Conservation (phyloP, 2,797 vertebrate species). For the Gymnothorax reevesii region DNA sequence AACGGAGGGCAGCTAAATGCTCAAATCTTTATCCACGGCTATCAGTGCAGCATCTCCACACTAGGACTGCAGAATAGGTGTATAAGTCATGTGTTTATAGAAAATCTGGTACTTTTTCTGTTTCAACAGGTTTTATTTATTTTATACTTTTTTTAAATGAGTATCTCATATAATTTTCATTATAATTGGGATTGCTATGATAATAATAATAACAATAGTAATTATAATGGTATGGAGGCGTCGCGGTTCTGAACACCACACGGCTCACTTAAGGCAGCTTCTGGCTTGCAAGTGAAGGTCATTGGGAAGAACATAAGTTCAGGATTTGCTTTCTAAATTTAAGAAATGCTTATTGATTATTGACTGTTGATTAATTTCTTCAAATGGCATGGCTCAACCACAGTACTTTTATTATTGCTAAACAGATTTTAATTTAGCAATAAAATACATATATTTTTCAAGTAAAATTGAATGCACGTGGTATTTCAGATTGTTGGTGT, state of each 20-base stretch:
- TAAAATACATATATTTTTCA: not conserved
- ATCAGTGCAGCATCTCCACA: not conserved
- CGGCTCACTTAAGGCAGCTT: not conserved
- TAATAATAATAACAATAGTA: not conserved
- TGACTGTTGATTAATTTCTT: not conserved
- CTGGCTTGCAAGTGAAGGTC: not conserved
- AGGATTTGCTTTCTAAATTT: no score
- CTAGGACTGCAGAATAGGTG: conserved; percentile 1
- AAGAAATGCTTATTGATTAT: no score
- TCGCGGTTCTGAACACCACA: not conserved
- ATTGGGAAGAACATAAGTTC: not conserved
- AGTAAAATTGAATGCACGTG: not conserved
- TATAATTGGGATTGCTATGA: not conserved
- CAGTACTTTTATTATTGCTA: not conserved
- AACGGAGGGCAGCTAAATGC: not conserved
- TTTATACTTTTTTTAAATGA: conserved; percentile 33
- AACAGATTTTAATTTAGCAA: not conserved
- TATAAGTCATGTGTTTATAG: conserved; percentile 7
- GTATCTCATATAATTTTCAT: not conserved
- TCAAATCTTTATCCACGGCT: not conserved
- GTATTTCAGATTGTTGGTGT: not conserved
- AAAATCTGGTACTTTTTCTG: not conserved
- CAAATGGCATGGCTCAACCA: not conserved
- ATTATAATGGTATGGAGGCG: not conserved
- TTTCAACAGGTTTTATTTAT: not conserved